A percentile compares a stretch with the other conserved stretches of the same genome.
Evolutionary conservation across 2,888 invertebrate species (phyloP).

Genomic region (Hydropsyche betteni): DNA sequence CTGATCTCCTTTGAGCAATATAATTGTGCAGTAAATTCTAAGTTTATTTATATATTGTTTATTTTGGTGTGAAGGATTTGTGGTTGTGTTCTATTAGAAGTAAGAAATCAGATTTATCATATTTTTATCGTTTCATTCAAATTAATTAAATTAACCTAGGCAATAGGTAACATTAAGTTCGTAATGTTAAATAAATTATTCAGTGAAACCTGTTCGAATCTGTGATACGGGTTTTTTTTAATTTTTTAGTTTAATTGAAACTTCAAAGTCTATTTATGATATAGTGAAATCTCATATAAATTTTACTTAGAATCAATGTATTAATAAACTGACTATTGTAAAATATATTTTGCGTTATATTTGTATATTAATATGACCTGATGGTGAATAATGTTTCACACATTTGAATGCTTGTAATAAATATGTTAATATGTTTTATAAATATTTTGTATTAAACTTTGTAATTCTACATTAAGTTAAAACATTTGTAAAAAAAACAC

Average conservation of each 20-base stretch:
- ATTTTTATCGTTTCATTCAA: too few species aligned
- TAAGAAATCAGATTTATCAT: too few species aligned
- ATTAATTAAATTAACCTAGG: neutral
- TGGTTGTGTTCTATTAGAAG: slow-evolving; percentile 19
- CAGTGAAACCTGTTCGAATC: slow-evolving; percentile 35
- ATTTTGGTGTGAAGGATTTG: slow-evolving; percentile 14
- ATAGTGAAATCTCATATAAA: too few species aligned
- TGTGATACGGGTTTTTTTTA: slow-evolving; percentile 38
- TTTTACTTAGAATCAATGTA: neutral
- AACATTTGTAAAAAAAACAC: slow-evolving; percentile 40
- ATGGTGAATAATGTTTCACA: neutral
- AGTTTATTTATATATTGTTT: slow-evolving; percentile 9
- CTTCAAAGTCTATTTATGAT: too few species aligned
- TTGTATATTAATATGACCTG: neutral
- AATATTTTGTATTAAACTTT: slow-evolving; percentile 43
- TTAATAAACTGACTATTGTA: slow-evolving; percentile 8
- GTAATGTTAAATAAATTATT: neutral
- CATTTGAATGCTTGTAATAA: slow-evolving; percentile 22
- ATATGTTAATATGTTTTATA: slow-evolving; percentile 48
- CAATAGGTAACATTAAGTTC: neutral
- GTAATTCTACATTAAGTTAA: slow-evolving; percentile 19
- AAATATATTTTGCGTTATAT: slow-evolving; percentile 24
- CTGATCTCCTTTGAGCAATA: slow-evolving; percentile 29
- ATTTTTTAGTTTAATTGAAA: slow-evolving; percentile 3
- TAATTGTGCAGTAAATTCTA: slow-evolving; percentile 12